phyloP scores from a whole-genome alignment of 2,888 invertebrate species.

The Octodonta nipae region DNA sequence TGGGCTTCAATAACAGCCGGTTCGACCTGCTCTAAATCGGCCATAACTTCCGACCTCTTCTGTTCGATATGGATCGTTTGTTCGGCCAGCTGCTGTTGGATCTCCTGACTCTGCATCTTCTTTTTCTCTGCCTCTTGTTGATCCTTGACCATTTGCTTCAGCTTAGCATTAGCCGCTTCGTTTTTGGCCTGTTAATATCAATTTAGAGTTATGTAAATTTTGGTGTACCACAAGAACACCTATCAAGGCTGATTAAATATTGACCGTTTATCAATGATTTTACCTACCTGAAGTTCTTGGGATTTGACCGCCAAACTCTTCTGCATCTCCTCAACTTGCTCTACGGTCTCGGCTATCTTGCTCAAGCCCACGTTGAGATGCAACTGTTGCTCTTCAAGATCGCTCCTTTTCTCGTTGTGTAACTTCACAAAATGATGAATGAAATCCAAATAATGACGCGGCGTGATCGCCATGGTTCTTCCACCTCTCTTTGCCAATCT shows the following conservation, averaged over 20 bases:
- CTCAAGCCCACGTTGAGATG: constrained; percentile 96
- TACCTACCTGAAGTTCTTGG: constrained; percentile 71
- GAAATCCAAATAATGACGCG: constrained; percentile 93
- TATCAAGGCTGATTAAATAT: no score
- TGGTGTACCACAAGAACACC: no score
- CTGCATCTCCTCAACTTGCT: constrained; percentile 99
- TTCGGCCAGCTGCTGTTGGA: constrained; percentile 66
- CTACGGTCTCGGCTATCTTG: constrained; percentile 97
- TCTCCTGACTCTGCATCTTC: constrained; percentile 94
- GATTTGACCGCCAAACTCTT: constrained; percentile 95
- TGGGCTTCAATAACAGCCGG: constrained; percentile 98
- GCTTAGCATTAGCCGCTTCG: constrained; percentile 96
- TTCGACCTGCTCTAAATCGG: constrained; percentile 92
- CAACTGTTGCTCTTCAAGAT: constrained; percentile 95
- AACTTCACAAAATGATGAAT: constrained; percentile 98
- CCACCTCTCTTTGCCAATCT: constrained; percentile 83
- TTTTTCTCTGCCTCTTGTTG: constrained; percentile 99
- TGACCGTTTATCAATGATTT: no score
- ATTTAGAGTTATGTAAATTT: no score
- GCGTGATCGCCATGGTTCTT: constrained; percentile 94
- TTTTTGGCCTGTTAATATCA: constrained; percentile 99
- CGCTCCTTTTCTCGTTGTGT: constrained; percentile 93
- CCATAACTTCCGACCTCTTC: constrained; percentile 89
- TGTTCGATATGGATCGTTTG: constrained; percentile 88
- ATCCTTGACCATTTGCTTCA: constrained; percentile 98